Evolutionary conservation across 1,140 invertebrate species (phyloP), one percentile per base, ranked within the genome.

Genomic region (Cardiocondyla obscurior): DNA sequence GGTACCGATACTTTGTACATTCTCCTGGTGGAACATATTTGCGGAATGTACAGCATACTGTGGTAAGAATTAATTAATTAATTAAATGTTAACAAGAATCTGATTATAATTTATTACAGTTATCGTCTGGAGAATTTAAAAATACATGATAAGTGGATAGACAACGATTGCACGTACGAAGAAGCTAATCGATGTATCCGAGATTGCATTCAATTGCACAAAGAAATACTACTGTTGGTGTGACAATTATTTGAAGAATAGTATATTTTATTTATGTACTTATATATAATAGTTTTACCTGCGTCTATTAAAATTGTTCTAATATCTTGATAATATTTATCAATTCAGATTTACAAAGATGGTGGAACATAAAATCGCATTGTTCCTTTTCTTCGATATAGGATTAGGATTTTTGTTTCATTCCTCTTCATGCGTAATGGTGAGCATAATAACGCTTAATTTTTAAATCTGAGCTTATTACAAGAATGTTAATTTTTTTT

Each of bases 191-290:
- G 8, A 49, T 28, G 39, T 49, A 7, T 49, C 8, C 73, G 57
- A 49, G 4, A 2, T 22, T 76, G 73, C 14, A 76, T 76, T 46
- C 73, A 76, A 64, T 42, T 76, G 12, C 57, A 76, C n/a, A 42
- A 64, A 36, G 64, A 30, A 76, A 64, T 76, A 64, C 62, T 19
- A 64, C 3, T 62, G 73, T 76, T 36, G 14, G 57, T 76, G 39
- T 74, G 7, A 42, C 19, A 76, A 76, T 58, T 76, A 62, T 57
- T 58, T 42, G 10, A n/a, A 28, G 16, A 16, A 28, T 39, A 57
- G 22, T 3, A 51, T 5, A 53, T 12, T 36, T 16, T 36, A 22
- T 53, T 51, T 42, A 36, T n/a, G n/a, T n/a, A n/a, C n/a, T n/a
- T n/a, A n/a, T n/a, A n/a, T n/a, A n/a, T n/a, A n/a, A n/a, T n/a